phyloP scores from a whole-genome alignment of 2,113 vertebrate genomes.

The Mus musculus region GRCm39 chr4:140568501-140569000 shows the following conservation, averaged over 20 bases:
- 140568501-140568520: background rate
- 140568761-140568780: background rate
- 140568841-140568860: background rate
- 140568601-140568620: too few relatives aligned
- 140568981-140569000: background rate
- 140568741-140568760: background rate
- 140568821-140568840: background rate
- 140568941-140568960: fast-evolving
- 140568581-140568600: background rate
- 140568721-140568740: background rate
- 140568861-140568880: background rate
- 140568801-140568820: too few relatives aligned
- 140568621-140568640: background rate
- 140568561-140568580: background rate
- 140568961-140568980: background rate
- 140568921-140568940: too few relatives aligned
- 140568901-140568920: background rate
- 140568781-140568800: background rate
- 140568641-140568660: background rate
- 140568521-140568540: background rate
- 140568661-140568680: too few relatives aligned
- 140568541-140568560: background rate
- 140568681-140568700: background rate
- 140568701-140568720: fast-evolving
- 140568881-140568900: background rate